Conservation (phyloP, 2,797 vertebrate species). For the Ammospiza maritima region DNA sequence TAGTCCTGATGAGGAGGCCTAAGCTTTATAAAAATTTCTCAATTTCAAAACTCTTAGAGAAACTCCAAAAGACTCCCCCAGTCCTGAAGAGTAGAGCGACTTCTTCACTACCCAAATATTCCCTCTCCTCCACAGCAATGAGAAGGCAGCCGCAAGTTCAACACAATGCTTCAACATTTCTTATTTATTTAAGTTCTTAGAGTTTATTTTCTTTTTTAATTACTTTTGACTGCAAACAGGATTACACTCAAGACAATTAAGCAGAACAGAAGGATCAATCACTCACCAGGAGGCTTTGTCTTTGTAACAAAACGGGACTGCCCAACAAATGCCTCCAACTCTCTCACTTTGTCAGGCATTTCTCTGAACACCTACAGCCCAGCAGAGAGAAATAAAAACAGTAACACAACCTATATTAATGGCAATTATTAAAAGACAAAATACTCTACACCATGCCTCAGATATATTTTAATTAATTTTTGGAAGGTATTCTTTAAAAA, state of each 20-base stretch:
- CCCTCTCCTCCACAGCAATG: not conserved
- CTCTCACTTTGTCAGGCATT: slow-evolving; percentile 82
- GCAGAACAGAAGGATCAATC: not conserved
- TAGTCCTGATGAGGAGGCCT: not conserved
- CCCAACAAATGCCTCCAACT: slow-evolving; percentile 80
- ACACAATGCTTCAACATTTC: accelerated
- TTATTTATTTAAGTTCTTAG: not conserved
- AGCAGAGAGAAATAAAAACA: not conserved
- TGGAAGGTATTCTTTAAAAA: not conserved
- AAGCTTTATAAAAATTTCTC: not conserved
- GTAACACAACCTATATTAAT: not conserved
- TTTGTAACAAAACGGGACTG: slow-evolving; percentile 71
- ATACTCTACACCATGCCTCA: not conserved
- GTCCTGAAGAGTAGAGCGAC: not conserved
- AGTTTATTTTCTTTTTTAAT: not conserved
- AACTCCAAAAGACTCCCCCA: not conserved
- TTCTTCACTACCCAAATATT: not conserved
- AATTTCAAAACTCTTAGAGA: not conserved
- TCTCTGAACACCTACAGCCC: slow-evolving; percentile 82
- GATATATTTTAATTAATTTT: not conserved
- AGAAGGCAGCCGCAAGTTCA: not conserved
- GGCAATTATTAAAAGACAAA: not conserved
- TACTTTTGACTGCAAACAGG: not conserved
- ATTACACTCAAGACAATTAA: not conserved
- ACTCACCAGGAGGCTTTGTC: slow-evolving; percentile 54